Evolutionary conservation across 2,888 invertebrate species (phyloP).

Genomic region (Netelia inedita): DNA sequence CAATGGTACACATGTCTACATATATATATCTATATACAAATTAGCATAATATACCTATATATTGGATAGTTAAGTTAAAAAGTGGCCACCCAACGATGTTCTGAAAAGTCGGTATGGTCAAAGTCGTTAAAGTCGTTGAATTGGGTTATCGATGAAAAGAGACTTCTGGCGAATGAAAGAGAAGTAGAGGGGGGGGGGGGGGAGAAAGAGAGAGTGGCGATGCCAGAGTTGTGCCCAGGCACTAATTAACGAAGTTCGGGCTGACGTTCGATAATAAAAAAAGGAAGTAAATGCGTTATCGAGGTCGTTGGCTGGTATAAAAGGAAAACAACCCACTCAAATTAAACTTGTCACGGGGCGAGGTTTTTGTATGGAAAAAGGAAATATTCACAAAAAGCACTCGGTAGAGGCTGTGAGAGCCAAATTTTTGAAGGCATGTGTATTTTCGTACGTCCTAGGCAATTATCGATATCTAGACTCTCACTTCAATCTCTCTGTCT

Average conservation of each 20-base stretch:
- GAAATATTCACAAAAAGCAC: neutral
- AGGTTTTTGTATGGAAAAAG: constrained; percentile 12
- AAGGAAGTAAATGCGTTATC: neutral
- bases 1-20: neutral
- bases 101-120: constrained; percentile 32
- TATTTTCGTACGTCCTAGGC: neutral
- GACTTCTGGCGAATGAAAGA: constrained; percentile 1
- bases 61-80: constrained; percentile 11
- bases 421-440: no score
- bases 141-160: constrained; percentile 47
- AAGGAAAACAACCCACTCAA: constrained; percentile 5
- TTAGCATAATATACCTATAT: constrained; percentile 1
- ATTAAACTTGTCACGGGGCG: constrained; percentile 29
- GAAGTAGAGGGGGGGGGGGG: neutral
- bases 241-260: constrained; percentile 46
- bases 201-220: neutral
- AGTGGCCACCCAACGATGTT: constrained; percentile 14
- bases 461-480: neutral
- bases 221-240: neutral
- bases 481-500: neutral
- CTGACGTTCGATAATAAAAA: constrained; percentile 1
- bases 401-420: no score
- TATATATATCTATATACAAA: neutral
- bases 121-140: constrained; percentile 47
- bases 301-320: constrained; percentile 10